Evolutionary conservation across 2,888 invertebrate genomes (phyloP), one percentile per base, ranked within the genome.

Genomic region (Andrena minutula): DNA sequence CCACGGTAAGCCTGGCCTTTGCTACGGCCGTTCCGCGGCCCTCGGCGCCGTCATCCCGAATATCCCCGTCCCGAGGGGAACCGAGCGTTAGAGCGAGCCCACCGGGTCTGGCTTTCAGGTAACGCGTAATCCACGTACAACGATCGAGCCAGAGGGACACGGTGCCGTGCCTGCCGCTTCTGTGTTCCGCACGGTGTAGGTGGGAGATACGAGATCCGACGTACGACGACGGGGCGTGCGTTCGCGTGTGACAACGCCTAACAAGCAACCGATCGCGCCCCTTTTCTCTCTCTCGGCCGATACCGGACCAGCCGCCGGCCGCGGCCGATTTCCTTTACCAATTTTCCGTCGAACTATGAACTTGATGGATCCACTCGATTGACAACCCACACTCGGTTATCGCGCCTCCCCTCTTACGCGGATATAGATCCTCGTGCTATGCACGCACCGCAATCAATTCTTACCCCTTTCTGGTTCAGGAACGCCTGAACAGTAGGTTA

Each of bases 231-330:
- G 84, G 89, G 86, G 89, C 88, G 89, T 88, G 88, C 87, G 88
- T 86, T 84, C 76, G 87, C 84, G 85, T 89, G 89, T 89, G 90
- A 91, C 91, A 91, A 91, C 91, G 91, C 90, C 91, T 91, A 90
- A 88, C 85, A 82, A 88, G 84, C 56, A 56, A 56, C 56, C 85
- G 82, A 88, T 84, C 80, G 83, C 87, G 87, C 85, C 83, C 86
- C 85, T 83, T 82, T 84, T 68, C 78, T 75, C 75, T 75, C 75
- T 49, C 75, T 49, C 81, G 51, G 53, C 72, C 70, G 75, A 75
- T 76, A 77, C 68, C 49, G 41, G 71, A 83, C 76, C 20, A 20
- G 61, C 51, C 41, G 56, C 41, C 63, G 49, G n/a, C 63, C 16
- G 70, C 69, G 41, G 41, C 41, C 41, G 41, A 41, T 41, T 41